phyloP scores from a whole-genome alignment of 2,888 invertebrate genomes.

The Lepidochitona cinerea region DNA sequence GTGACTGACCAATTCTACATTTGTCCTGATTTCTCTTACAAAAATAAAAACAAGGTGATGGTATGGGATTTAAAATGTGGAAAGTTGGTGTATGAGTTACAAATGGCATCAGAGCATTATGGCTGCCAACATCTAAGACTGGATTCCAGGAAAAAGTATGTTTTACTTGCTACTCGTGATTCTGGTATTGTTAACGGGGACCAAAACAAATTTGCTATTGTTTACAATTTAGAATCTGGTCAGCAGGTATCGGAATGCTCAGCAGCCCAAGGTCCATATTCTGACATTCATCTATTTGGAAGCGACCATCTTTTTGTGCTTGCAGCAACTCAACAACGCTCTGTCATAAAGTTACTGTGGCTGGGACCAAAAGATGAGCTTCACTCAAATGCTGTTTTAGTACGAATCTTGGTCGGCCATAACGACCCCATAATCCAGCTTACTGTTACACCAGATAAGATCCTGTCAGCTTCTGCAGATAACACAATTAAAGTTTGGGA shows the following conservation, averaged over 20 bases:
- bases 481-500: conserved; percentile 49
- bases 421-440: conserved; percentile 33
- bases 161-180: conserved; percentile 27
- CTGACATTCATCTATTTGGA: conserved; percentile 27
- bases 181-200: conserved; percentile 22
- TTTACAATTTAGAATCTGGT: conserved; percentile 29
- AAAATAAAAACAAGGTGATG: not conserved
- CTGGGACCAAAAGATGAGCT: conserved; percentile 28
- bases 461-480: conserved; percentile 43
- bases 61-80: conserved; percentile 31
- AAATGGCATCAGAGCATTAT: conserved; percentile 26
- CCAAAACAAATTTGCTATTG: conserved; percentile 28
- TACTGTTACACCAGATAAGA: conserved; percentile 22
- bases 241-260: conserved; percentile 22
- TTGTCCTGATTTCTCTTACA: not conserved
- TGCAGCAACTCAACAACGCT: no score
- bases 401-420: conserved; percentile 35
- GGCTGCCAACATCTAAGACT: conserved; percentile 22
- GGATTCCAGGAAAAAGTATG: conserved; percentile 38
- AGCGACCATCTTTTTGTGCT: not conserved
- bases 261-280: conserved; percentile 23
- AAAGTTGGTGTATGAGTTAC: conserved; percentile 19
- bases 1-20: not conserved
- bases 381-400: conserved; percentile 25
- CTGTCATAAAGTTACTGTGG: not conserved